These are phyloP conservation scores for Sylvia borin DNA, from an alignment of 2,797 vertebrate species.

Conservation along the genomic window DNA sequence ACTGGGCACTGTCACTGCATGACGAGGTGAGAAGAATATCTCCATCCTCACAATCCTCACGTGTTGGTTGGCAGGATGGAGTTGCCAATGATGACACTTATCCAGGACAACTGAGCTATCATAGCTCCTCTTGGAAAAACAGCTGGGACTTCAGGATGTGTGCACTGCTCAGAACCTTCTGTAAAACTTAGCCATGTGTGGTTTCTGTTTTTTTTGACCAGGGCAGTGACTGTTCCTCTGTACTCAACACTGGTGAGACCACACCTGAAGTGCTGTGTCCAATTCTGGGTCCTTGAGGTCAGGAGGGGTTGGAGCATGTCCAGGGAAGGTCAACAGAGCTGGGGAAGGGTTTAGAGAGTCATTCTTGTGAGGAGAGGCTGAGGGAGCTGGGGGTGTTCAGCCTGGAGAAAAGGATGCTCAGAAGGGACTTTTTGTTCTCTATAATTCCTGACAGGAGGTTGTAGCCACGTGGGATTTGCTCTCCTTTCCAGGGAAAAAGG, in stretches of 20 bases:
- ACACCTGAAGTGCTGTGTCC: not conserved
- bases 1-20: not conserved
- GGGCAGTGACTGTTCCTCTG: not conserved
- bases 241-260: not conserved
- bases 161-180: not conserved
- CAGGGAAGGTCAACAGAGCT: not conserved
- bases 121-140: not conserved
- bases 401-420: not conserved
- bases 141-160: not conserved
- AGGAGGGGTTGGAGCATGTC: not conserved
- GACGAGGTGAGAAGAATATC: not conserved
- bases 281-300: not conserved
- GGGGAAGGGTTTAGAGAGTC: not conserved
- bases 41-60: rapidly evolving
- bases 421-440: not conserved
- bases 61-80: not conserved
- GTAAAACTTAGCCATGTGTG: not conserved
- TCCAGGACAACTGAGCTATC: not conserved
- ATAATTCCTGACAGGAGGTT: not conserved
- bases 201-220: not conserved
- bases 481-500: not conserved
- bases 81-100: not conserved
- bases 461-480: rapidly evolving
- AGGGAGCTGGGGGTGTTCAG: not conserved
- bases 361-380: not conserved